Conservation (phyloP, 2,888 invertebrate genomes). For the Helobdella robusta region DNA sequence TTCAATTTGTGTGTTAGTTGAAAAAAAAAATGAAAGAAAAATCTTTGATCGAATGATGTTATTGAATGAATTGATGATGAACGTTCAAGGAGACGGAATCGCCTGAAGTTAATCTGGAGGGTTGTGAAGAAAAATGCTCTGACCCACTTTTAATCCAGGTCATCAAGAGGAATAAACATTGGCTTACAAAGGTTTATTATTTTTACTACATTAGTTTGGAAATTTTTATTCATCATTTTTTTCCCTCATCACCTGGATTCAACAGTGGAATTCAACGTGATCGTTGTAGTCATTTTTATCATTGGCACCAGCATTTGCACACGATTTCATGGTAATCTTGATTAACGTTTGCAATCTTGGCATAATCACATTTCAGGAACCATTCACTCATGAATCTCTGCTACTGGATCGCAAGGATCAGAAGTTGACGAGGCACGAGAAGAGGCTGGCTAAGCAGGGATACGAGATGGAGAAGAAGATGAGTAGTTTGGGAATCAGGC, state of each 20-base stretch:
- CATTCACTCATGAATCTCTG: constrained; percentile 89
- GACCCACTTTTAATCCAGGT: constrained; percentile 73
- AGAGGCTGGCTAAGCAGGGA: constrained; percentile 78
- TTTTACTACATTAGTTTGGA: no score
- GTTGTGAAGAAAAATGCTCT: constrained; percentile 63
- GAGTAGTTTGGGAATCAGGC: constrained; percentile 34
- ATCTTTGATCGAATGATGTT: neutral
- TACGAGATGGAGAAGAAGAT: constrained; percentile 84
- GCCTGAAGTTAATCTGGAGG: constrained; percentile 64
- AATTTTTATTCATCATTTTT: neutral
- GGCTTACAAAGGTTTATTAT: constrained; percentile 52
- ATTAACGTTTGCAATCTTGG: neutral
- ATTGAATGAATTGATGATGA: neutral
- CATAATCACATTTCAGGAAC: constrained; percentile 54
- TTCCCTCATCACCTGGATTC: neutral
- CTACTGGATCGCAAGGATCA: constrained; percentile 88
- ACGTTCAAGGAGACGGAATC: constrained; percentile 57
- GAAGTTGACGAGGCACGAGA: constrained; percentile 83
- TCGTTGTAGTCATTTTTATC: neutral
- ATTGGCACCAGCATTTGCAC: neutral
- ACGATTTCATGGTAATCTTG: no score
- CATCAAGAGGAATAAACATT: constrained; percentile 51
- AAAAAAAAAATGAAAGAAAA: neutral
- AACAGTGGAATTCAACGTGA: neutral
- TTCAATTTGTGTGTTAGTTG: constrained; percentile 4